These are phyloP conservation scores for Gracilinanus agilis DNA, from an alignment of 2,113 vertebrate genomes.

Conservation along the genomic window DNA sequence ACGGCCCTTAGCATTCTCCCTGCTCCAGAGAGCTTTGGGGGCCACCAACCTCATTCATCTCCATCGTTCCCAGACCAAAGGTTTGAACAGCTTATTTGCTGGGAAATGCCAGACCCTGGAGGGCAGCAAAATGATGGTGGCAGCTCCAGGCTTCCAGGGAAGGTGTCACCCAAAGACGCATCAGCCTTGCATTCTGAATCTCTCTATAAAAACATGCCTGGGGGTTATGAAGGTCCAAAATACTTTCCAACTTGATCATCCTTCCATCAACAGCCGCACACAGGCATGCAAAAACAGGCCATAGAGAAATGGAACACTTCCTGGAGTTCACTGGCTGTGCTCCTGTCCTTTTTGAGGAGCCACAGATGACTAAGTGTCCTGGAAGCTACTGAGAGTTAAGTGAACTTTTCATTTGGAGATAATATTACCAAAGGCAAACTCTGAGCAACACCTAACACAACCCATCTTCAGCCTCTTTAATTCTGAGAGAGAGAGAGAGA, in stretches of 20 bases:
- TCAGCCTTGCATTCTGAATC: slow-evolving; percentile 51
- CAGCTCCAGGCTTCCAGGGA: not conserved
- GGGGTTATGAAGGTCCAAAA: slow-evolving; percentile 34
- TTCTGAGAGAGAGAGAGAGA: not conserved
- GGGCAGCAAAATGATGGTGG: not conserved
- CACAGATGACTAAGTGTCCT: slow-evolving; percentile 58
- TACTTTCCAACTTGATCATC: slow-evolving; percentile 59
- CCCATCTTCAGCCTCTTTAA: slow-evolving; percentile 8
- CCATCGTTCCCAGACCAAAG: slow-evolving; percentile 67
- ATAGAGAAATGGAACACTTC: slow-evolving; percentile 58
- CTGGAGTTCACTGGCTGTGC: not conserved
- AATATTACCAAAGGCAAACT: slow-evolving; percentile 34
- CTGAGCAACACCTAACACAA: slow-evolving; percentile 35
- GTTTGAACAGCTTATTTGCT: slow-evolving; percentile 20
- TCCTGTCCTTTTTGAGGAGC: slow-evolving; percentile 37
- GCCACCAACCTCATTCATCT: not conserved
- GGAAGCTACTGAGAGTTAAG: slow-evolving; percentile 67
- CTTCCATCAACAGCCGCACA: slow-evolving; percentile 58
- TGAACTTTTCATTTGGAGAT: slow-evolving; percentile 51
- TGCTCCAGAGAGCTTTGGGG: slow-evolving; percentile 64
- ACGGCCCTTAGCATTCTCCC: slow-evolving; percentile 28
- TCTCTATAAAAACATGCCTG: slow-evolving; percentile 40
- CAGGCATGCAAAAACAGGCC: slow-evolving; percentile 60
- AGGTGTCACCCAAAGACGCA: not conserved
- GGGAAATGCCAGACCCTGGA: not conserved